Conservation (phyloP, 2,113 vertebrate genomes). For the Silurus glanis region DNA sequence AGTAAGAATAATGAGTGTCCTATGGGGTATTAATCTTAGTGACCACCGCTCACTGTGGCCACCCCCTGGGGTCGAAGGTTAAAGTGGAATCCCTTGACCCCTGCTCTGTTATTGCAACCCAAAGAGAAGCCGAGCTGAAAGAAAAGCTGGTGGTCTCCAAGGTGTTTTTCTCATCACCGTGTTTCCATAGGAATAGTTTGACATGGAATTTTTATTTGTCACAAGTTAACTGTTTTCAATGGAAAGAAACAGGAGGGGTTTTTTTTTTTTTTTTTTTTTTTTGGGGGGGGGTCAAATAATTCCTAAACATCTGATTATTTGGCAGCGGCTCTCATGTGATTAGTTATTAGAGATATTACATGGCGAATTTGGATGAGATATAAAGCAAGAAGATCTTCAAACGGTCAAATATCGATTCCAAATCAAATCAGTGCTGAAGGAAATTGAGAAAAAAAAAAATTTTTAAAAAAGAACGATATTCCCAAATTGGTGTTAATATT, state of each 20-base stretch:
- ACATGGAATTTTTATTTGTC: constrained; percentile 26
- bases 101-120: constrained; percentile 74
- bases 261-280: no score
- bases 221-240: neutral
- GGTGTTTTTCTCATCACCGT: constrained; percentile 34
- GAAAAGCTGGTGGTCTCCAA: constrained; percentile 56
- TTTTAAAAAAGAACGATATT: no score
- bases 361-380: no score
- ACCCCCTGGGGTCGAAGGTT: constrained; percentile 73
- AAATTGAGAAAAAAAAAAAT: no score
- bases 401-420: no score
- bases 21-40: constrained; percentile 77
- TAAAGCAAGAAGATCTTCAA: no score
- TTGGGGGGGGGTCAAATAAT: neutral
- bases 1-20: constrained; percentile 63
- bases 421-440: no score
- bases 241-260: neutral
- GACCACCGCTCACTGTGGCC: constrained; percentile 71
- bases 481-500: no score
- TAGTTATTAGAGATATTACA: no score
- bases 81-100: constrained; percentile 79
- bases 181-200: constrained; percentile 31
- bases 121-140: constrained; percentile 43
- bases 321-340: no score
- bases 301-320: neutral